phyloP scores from a whole-genome alignment of 1,140 invertebrate genomes.

The Tetragonula clypearis region DNA sequence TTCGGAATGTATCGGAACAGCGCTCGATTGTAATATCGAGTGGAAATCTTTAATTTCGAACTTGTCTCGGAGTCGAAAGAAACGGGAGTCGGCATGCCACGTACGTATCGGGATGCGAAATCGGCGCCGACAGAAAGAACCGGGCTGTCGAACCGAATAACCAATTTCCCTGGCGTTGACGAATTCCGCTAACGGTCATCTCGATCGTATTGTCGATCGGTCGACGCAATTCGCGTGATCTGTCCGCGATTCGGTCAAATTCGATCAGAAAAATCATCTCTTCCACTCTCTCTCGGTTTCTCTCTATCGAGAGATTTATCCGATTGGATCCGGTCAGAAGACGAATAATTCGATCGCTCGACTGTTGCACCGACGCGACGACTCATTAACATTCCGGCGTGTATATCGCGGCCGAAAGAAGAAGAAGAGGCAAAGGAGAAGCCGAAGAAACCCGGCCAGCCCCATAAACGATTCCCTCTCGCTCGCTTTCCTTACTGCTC shows the following conservation, averaged over 20 bases:
- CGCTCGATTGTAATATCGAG: conserved; percentile 34
- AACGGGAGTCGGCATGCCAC: background rate
- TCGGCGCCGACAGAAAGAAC: conserved; percentile 8
- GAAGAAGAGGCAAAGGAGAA: conserved; percentile 19
- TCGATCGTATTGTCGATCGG: background rate
- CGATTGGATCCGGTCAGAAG: conserved; percentile 12
- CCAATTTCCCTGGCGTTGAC: conserved; percentile 23
- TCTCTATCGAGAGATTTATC: conserved; percentile 33
- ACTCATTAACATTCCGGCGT: conserved; percentile 66
- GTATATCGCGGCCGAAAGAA: conserved; percentile 45
- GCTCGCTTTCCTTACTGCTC: conserved; percentile 52
- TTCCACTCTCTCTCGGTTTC: background rate
- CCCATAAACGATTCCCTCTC: conserved; percentile 61
- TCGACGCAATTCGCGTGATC: conserved; percentile 36
- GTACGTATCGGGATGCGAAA: conserved; percentile 13
- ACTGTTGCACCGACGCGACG: conserved; percentile 35
- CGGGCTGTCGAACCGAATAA: background rate
- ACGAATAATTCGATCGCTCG: conserved; percentile 59
- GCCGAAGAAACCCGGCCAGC: conserved; percentile 20
- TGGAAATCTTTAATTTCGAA: conserved; percentile 49
- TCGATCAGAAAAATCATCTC: background rate
- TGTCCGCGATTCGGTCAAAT: background rate
- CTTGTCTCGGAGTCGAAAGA: conserved; percentile 10
- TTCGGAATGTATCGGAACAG: background rate
- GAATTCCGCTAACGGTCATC: conserved; percentile 21